Conservation (phyloP, 2,797 vertebrate genomes). For the Linurgus olivaceus region DNA sequence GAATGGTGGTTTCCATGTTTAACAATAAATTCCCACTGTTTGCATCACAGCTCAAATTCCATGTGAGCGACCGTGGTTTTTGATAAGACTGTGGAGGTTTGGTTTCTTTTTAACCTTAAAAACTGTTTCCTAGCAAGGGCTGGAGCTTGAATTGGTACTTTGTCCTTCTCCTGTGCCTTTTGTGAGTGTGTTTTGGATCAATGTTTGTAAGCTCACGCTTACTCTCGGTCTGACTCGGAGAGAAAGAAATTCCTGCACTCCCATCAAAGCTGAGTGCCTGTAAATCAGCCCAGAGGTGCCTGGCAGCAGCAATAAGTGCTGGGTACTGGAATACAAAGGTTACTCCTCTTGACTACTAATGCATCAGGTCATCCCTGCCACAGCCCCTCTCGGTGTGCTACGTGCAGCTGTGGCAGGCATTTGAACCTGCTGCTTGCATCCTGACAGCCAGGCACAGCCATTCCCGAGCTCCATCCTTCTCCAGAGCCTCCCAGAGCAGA, state of each 20-base stretch:
- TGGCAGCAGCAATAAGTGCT: neutral
- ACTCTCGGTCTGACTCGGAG: neutral
- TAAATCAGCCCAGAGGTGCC: slow-evolving; percentile 9
- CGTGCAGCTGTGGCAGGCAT: neutral
- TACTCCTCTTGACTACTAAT: slow-evolving; percentile 12
- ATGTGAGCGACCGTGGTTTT: neutral
- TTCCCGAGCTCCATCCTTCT: neutral
- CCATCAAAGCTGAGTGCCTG: neutral
- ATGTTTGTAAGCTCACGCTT: neutral
- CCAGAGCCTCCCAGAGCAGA: neutral
- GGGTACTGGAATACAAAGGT: neutral
- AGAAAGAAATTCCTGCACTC: neutral
- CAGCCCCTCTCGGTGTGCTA: neutral
- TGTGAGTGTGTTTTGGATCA: neutral
- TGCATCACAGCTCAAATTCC: neutral
- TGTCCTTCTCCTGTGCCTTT: neutral
- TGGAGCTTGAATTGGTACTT: neutral
- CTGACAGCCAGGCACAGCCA: neutral
- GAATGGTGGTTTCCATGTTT: neutral
- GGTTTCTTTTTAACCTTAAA: neutral
- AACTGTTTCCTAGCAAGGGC: neutral
- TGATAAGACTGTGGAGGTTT: neutral
- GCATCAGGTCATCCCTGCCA: neutral
- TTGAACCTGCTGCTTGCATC: neutral
- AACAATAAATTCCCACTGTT: neutral